Conservation (phyloP, 2,797 vertebrate species). For the Acipenser ruthenus region DNA sequence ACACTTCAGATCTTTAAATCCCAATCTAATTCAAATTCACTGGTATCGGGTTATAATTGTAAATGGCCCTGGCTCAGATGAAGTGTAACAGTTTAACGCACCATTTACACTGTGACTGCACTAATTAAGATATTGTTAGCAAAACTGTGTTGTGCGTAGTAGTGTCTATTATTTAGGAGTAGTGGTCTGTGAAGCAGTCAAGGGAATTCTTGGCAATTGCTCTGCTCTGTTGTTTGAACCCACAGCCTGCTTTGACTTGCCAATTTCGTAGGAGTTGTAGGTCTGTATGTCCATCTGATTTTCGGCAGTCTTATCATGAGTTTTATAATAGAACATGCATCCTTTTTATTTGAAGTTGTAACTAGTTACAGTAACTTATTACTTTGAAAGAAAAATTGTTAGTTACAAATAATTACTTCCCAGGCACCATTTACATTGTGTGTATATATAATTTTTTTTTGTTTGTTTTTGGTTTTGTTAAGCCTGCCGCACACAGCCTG, state of each 20-base stretch:
- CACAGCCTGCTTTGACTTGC: not conserved
- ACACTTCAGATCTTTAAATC: not conserved
- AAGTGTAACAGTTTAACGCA: conserved; percentile 17
- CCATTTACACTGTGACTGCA: conserved; percentile 22
- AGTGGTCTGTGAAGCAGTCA: conserved; percentile 11
- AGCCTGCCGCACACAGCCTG: no score
- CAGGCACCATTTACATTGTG: no score
- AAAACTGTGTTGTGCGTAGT: conserved; percentile 14
- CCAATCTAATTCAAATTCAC: not conserved
- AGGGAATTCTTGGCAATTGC: conserved; percentile 14
- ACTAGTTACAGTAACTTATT: no score
- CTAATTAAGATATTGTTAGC: conserved; percentile 28
- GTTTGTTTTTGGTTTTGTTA: no score
- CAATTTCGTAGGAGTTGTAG: conserved; percentile 5
- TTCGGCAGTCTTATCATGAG: no score
- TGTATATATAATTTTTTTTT: no score
- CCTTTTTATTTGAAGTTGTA: no score
- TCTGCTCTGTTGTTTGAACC: conserved; percentile 17
- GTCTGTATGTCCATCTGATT: no score
- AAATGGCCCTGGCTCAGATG: conserved; percentile 6
- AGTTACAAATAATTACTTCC: no score
- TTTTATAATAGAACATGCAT: no score
- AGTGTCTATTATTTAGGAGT: conserved; percentile 7
- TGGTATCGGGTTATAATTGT: conserved; percentile 6
- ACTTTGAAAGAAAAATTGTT: no score